Evolutionary conservation across 2,797 vertebrate species (phyloP), one percentile per base, ranked within the genome.

Genomic region (Chelon auratus): DNA sequence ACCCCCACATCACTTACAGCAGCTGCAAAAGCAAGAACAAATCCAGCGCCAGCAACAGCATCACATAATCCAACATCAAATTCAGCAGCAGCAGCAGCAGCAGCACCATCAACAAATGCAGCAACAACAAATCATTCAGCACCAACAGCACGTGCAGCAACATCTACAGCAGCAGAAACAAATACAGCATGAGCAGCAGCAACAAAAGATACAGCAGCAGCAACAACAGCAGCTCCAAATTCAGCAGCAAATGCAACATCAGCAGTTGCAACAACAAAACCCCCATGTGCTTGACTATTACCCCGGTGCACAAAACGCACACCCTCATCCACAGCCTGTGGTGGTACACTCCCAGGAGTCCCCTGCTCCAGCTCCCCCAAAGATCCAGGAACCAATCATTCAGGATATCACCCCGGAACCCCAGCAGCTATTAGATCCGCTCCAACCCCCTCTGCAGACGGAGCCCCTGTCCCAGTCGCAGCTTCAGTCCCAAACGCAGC

Each of bases 161-260:
- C 89, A 92, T 53, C 81, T 77, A 8, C 89, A 88, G 62, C 87
- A 87, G 43, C 87, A 90, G 40, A 89, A 88, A 67, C 89, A 89
- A 61, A 73, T 86, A 43, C 88, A 91, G 55, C 89, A 91, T 1
- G 81, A 87, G 75, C 91, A 93, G 47, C 90, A 92, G 68, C 87
- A 89, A 76, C 82, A 89, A 67, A 90, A 88, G 78, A 74, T 86
- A 43, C 84, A 82, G n/a, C 81, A 89, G 11, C 73, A 77, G 26
- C 83, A 84, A 39, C 87, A 91, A 54, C 91, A 93, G 13, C 93
- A 93, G 77, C 92, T 92, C 68, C 89, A 91, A 53, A 87, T 82
- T 80, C 93, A 93, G 66, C 87, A 86, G 81, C 89, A 97, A 89
- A 96, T 96, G 85, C 95, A 95, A 76, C 96, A 96, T 88, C 91